Conservation (phyloP, 1,140 invertebrate genomes). For the Ditylenchus dipsaci region DNA sequence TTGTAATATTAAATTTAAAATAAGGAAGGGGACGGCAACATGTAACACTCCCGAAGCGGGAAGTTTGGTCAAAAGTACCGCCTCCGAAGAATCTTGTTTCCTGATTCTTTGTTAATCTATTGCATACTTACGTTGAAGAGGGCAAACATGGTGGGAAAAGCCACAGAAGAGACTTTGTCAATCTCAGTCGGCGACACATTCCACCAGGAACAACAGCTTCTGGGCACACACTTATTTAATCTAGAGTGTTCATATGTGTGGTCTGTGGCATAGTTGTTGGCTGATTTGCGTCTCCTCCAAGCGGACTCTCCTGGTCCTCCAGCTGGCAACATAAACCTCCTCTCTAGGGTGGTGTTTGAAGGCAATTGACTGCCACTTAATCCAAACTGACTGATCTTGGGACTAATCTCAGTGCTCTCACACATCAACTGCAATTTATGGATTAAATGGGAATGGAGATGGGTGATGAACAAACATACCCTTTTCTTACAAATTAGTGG, state of each 20-base stretch:
- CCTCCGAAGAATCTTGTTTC: no score
- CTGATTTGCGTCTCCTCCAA: background rate
- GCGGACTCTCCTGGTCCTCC: background rate
- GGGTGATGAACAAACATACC: background rate
- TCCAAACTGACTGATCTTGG: background rate
- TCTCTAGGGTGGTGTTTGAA: background rate
- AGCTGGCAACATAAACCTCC: constrained; percentile 31
- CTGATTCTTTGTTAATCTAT: no score
- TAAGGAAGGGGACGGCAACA: no score
- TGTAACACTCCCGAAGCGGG: no score
- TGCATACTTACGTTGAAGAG: constrained; percentile 27
- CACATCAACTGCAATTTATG: background rate
- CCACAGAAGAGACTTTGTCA: constrained; percentile 41
- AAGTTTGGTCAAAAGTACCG: no score
- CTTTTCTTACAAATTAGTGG: constrained; percentile 39
- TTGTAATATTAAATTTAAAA: no score
- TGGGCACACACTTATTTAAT: background rate
- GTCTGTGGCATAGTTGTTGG: background rate
- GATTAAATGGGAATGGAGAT: no score
- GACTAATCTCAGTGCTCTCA: background rate
- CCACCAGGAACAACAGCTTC: background rate
- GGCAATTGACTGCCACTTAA: background rate
- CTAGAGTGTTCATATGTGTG: background rate
- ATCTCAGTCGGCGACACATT: constrained; percentile 33
- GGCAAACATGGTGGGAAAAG: constrained; percentile 48